A percentile compares a stretch with the other conserved stretches of the same genome.
Evolutionary conservation across 1,140 invertebrate species (phyloP).

Genomic region (Nebria ingens): DNA sequence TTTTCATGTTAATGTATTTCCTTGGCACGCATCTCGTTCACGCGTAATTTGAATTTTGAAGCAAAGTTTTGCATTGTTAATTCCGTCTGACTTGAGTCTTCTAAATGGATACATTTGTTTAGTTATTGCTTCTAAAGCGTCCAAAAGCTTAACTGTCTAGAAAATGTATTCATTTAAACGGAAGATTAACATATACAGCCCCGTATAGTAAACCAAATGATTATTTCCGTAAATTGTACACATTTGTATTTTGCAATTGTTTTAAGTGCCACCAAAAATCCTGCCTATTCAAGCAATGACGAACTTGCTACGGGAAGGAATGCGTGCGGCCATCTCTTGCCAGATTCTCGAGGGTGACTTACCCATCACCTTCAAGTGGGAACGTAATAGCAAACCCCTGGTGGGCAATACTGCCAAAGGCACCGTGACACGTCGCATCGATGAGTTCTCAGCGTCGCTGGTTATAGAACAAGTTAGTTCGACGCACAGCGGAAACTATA

Average conservation of each 20-base stretch:
- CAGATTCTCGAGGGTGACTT: constrained; percentile 90
- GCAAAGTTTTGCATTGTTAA: too few relatives aligned
- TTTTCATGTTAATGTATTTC: too few relatives aligned
- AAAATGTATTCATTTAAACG: too few relatives aligned
- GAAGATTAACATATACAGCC: too few relatives aligned
- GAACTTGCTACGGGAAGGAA: constrained; percentile 74
- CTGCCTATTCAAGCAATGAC: constrained; percentile 75
- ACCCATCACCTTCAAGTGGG: constrained; percentile 80
- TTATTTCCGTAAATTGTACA: too few relatives aligned
- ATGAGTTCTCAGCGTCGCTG: constrained; percentile 80
- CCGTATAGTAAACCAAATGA: too few relatives aligned
- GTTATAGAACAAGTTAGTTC: constrained; percentile 79
- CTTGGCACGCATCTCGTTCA: too few relatives aligned
- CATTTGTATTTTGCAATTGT: background rate
- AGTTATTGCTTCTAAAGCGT: too few relatives aligned
- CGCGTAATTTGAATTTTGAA: too few relatives aligned
- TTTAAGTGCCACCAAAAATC: constrained; percentile 73
- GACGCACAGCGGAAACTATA: constrained; percentile 78
- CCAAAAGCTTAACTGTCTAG: too few relatives aligned
- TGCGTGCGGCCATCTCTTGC: constrained; percentile 85
- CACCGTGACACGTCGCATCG: constrained; percentile 52
- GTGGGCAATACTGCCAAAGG: constrained; percentile 39
- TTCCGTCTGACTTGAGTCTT: too few relatives aligned
- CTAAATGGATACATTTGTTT: too few relatives aligned
- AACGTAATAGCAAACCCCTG: constrained; percentile 64